phyloP scores from a whole-genome alignment of 2,797 vertebrate genomes.

The Setipinna tenuifilis region DNA sequence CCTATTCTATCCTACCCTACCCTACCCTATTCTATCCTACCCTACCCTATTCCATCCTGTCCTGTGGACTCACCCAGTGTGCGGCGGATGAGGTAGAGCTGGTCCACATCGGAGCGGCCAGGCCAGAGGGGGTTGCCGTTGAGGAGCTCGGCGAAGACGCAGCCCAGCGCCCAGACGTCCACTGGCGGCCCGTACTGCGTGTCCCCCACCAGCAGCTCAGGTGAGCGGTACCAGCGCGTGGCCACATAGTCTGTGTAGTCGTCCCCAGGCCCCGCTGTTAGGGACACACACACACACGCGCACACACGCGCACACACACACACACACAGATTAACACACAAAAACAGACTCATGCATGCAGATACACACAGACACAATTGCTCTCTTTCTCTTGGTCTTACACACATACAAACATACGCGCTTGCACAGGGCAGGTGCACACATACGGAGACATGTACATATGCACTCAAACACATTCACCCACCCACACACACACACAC shows the following conservation, averaged over 20 bases:
- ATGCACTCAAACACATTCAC: background rate
- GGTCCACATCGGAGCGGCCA: conserved; percentile 87
- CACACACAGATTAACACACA: background rate
- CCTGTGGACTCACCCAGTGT: conserved; percentile 73
- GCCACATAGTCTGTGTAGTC: conserved; percentile 90
- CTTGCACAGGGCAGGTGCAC: no score
- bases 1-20: no score
- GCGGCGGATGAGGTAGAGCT: conserved; percentile 86
- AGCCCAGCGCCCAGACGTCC: conserved; percentile 86
- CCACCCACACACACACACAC: background rate
- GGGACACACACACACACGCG: background rate
- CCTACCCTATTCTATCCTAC: no score
- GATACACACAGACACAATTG: background rate
- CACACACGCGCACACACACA: conserved; percentile 7
- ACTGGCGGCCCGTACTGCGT: conserved; percentile 86
- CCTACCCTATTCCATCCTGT: background rate
- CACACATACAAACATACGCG: no score
- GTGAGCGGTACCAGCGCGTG: conserved; percentile 88
- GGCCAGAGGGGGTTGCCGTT: conserved; percentile 87
- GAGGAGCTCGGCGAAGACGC: conserved; percentile 86
- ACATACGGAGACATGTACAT: no score
- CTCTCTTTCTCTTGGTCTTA: no score
- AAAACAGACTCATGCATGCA: background rate
- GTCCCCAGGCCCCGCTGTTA: conserved; percentile 82
- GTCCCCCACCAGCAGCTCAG: conserved; percentile 88